Evolutionary conservation across 2,888 invertebrate species (phyloP), one percentile per base, ranked within the genome.

Genomic region (Trilocha varians): DNA sequence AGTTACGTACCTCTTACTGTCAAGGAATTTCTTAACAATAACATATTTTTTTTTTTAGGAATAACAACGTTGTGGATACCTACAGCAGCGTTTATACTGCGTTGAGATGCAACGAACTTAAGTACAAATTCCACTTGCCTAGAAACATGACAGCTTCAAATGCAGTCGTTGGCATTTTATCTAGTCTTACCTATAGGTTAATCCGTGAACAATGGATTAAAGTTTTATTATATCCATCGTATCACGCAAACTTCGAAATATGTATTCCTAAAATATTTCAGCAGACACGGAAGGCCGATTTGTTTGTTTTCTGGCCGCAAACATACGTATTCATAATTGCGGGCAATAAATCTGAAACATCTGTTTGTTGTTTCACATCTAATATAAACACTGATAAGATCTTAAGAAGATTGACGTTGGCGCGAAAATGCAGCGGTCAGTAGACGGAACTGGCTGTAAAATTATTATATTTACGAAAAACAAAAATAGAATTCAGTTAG

Each of bases 361-460:
- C 38, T 41, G 34, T 41, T 33, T 41, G 36, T 41, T 41, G 34
- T 37, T 41, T 37, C 33, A 34, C 37, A 17, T 16, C n/a, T 6
- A 33, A 40, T 18, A 41, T 25, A 25, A 25, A 25, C 32, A 16
- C 32, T 34, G 41, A 41, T 41, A 37, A 41, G 14, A 34, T 34
- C 17, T 16, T 14, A 25, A 8, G 25, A 8, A 16, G 16, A 8
- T 38, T 36, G 13, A 13, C 32, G 32, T 32, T 11, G 32, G 6
- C 16, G 16, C 16, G 9, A 36, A 25, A 25, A 11, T 25, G 25
- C 25, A 25, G 25, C 11, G 25, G 11, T 25, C 25, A 25, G 25
- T 11, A 6, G 8, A 18, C 18, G 8, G 18, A 6, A 18, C 8
- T 18, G 5, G 18, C 18, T 25, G 25, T 11, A 6, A 25, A 11